These are phyloP conservation scores for Phymanthus crucifer DNA, from an alignment of 92 coral and sea anemone species.

Conservation along the genomic window DNA sequence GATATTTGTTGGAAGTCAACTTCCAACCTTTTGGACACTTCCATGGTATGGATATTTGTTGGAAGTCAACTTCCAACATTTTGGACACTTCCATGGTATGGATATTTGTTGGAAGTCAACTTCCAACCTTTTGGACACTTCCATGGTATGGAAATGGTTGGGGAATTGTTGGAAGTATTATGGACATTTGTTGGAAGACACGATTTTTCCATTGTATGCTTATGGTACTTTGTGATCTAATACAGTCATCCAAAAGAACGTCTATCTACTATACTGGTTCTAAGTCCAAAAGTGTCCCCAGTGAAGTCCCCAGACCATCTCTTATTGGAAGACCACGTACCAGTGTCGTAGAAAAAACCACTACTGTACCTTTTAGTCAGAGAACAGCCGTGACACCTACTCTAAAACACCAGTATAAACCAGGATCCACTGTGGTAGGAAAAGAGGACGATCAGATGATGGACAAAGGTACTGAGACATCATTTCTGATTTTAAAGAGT, in stretches of 20 bases:
- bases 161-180: no score
- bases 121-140: no score
- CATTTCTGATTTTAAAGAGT: background rate
- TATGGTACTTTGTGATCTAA: background rate
- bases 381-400: background rate
- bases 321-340: slow-evolving; percentile 5
- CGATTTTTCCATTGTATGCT: no score
- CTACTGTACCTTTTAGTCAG: background rate
- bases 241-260: slow-evolving; percentile 33
- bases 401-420: slow-evolving; percentile 9
- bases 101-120: no score
- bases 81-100: no score
- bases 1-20: no score
- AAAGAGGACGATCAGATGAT: slow-evolving; percentile 6
- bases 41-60: no score
- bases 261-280: slow-evolving; percentile 43
- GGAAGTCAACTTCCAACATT: no score
- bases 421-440: slow-evolving; percentile 35
- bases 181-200: no score
- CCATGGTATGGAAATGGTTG: no score
- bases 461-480: slow-evolving; percentile 3
- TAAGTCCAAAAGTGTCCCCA: background rate
- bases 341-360: background rate
- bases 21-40: no score
- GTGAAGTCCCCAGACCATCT: slow-evolving; percentile 20